A percentile compares a stretch with the other conserved stretches of the same genome.
phyloP scores from a whole-genome alignment of 2,888 invertebrate genomes.

The Pristionchus entomophagus region DNA sequence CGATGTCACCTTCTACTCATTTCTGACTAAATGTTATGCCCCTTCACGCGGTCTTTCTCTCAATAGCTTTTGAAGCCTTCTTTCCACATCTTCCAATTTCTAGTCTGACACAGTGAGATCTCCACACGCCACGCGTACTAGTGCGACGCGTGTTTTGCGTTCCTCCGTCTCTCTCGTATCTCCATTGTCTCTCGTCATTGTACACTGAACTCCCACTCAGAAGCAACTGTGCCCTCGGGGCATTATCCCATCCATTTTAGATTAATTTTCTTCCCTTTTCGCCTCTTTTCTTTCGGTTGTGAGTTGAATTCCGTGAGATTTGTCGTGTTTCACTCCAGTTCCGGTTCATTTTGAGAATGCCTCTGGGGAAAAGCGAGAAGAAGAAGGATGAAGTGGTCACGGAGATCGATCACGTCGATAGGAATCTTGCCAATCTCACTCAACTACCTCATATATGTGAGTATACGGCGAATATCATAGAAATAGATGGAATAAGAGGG shows the following conservation, averaged over 20 bases:
- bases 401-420: constrained; percentile 94
- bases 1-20: constrained; percentile 12
- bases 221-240: constrained; percentile 12
- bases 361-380: constrained; percentile 78
- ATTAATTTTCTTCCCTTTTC: constrained; percentile 2
- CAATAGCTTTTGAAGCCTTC: background rate
- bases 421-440: constrained; percentile 88
- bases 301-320: constrained; percentile 39
- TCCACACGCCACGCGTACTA: background rate
- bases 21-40: constrained; percentile 18
- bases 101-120: constrained; percentile 1
- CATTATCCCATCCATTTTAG: constrained; percentile 10
- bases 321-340: constrained; percentile 20
- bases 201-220: constrained; percentile 45
- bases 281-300: constrained; percentile 3
- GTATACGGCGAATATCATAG: constrained; percentile 78
- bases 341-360: constrained; percentile 25
- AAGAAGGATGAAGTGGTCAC: constrained; percentile 92
- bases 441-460: constrained; percentile 95
- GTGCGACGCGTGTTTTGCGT: constrained; percentile 14
- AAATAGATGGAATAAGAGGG: background rate
- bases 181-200: background rate
- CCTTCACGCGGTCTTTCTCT: background rate
- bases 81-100: background rate
- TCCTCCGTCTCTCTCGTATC: background rate